These are phyloP conservation scores for Stenurella melanura DNA, from an alignment of 2,888 invertebrate genomes.

Conservation along the genomic window DNA sequence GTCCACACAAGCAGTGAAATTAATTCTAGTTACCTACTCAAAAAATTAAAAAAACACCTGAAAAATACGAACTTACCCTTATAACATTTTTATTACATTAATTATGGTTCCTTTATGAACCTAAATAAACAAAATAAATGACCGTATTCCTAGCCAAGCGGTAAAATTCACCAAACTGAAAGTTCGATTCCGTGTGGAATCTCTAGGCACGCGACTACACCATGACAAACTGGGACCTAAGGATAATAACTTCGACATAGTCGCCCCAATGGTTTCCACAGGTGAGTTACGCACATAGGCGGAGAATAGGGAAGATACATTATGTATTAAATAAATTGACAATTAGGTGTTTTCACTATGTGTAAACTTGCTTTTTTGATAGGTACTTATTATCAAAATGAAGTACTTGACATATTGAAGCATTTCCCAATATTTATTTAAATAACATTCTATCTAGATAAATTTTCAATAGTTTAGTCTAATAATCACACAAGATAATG, in stretches of 20 bases:
- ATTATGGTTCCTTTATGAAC: neutral
- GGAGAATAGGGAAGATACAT: constrained; percentile 1
- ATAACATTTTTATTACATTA: neutral
- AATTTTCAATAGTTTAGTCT: too few relatives aligned
- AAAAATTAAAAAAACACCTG: too few relatives aligned
- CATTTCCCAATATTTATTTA: too few relatives aligned
- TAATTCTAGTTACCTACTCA: too few relatives aligned
- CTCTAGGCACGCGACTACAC: constrained; percentile 16
- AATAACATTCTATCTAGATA: too few relatives aligned
- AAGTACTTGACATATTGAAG: too few relatives aligned
- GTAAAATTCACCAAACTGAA: neutral
- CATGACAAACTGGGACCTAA: constrained; percentile 37
- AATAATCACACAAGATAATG: too few relatives aligned
- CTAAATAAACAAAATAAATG: neutral
- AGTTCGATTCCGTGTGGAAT: neutral
- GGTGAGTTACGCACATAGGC: constrained; percentile 45
- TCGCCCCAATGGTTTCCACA: constrained; percentile 46
- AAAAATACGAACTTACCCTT: neutral
- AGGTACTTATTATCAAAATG: too few relatives aligned
- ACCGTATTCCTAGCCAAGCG: neutral
- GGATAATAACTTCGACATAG: constrained; percentile 43
- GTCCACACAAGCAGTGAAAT: too few relatives aligned
- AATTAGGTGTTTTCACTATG: too few relatives aligned
- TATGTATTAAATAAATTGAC: too few relatives aligned
- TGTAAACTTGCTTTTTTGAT: too few relatives aligned